Evolutionary conservation across 1,140 invertebrate genomes (phyloP).

Genomic region (Ephestia elutella): DNA sequence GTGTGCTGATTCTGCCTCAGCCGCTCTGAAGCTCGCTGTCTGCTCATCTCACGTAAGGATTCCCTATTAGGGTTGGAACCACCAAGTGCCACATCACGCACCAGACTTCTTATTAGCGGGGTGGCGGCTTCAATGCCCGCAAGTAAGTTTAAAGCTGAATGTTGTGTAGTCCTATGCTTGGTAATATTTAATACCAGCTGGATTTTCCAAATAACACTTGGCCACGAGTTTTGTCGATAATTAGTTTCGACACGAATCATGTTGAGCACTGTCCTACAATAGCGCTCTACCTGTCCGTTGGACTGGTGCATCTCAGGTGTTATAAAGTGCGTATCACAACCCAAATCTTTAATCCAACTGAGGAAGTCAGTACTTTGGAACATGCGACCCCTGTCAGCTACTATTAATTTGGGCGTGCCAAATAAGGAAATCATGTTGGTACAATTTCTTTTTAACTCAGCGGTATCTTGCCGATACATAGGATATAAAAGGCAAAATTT

Average conservation of each 20-base stretch:
- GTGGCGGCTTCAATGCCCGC: too few relatives aligned
- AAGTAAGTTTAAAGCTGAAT: slow-evolving; percentile 8
- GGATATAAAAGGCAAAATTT: slow-evolving; percentile 16
- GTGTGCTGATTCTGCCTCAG: too few relatives aligned
- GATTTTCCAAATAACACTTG: slow-evolving; percentile 4
- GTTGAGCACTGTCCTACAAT: slow-evolving; percentile 24
- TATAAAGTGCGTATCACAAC: slow-evolving; percentile 4
- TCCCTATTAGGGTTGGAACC: slow-evolving; percentile 9
- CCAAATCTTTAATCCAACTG: slow-evolving; percentile 6
- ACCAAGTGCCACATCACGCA: slow-evolving; percentile 12
- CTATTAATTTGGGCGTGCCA: slow-evolving; percentile 10
- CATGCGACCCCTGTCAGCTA: not conserved
- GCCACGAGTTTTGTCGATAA: not conserved
- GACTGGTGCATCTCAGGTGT: slow-evolving; percentile 25
- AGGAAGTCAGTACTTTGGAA: not conserved
- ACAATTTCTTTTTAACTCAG: slow-evolving; percentile 12
- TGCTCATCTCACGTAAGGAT: too few relatives aligned
- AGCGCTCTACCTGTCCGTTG: slow-evolving; percentile 32
- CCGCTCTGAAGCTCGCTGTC: too few relatives aligned
- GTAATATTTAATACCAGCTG: slow-evolving; percentile 14
- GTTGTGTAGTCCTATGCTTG: slow-evolving; percentile 13
- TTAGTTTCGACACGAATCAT: slow-evolving; percentile 21
- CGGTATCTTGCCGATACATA: slow-evolving; percentile 13
- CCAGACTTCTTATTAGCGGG: slow-evolving; percentile 1
- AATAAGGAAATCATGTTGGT: slow-evolving; percentile 16